A percentile compares a stretch with the other conserved stretches of the same genome.
phyloP scores from a whole-genome alignment of 2,113 vertebrate species.

The Xiphophorus maculatus region DNA sequence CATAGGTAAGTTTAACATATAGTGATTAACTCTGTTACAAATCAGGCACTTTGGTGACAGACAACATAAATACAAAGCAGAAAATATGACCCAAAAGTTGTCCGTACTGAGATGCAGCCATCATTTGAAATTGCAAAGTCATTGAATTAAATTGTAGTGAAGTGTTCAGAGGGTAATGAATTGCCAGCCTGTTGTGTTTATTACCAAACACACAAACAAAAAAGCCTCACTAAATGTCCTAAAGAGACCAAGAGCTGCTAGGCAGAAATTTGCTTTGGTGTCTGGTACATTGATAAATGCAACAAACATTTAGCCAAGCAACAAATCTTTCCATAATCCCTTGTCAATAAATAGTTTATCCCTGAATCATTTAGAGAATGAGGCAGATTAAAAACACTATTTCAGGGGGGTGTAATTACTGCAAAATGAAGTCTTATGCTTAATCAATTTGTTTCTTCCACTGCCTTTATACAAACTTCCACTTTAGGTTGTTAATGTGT shows the following conservation, averaged over 20 bases:
- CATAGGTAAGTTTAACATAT: too few species aligned
- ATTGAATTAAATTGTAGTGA: background rate
- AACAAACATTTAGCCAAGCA: constrained; percentile 21
- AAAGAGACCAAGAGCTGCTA: background rate
- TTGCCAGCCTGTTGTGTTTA: background rate
- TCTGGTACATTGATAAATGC: constrained; percentile 8
- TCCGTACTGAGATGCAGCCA: background rate
- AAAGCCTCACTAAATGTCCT: background rate
- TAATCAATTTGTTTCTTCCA: constrained; percentile 9
- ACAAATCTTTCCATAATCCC: constrained; percentile 31
- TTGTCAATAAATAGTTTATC: constrained; percentile 23
- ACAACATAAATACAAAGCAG: too few species aligned
- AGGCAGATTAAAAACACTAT: constrained; percentile 12
- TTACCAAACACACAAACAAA: background rate
- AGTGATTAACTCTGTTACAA: too few species aligned
- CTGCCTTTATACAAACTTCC: background rate
- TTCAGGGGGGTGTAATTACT: constrained; percentile 5
- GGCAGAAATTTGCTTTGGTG: constrained; percentile 19
- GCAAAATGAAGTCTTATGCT: background rate
- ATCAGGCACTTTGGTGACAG: too few species aligned
- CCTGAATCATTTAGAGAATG: constrained; percentile 15
- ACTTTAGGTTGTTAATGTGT: background rate
- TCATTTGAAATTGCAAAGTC: background rate
- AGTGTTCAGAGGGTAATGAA: background rate
- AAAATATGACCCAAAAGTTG: too few species aligned